These are phyloP conservation scores for Parnassius orleans DNA, from an alignment of 2,888 invertebrate species.

Conservation along the genomic window DNA sequence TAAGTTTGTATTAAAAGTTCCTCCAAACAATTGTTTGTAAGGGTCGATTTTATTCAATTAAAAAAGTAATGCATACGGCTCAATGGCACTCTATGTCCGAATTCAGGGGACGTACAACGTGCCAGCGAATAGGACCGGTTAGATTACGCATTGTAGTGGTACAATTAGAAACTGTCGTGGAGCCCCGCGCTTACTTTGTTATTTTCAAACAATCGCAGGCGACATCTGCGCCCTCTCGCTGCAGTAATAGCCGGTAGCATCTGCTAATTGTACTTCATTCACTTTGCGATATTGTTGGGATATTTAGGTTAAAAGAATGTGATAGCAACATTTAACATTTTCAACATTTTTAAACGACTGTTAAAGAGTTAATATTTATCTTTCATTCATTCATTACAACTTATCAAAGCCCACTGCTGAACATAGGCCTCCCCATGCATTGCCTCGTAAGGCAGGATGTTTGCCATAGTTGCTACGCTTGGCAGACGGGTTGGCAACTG, in stretches of 20 bases:
- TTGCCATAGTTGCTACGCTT: too few relatives aligned
- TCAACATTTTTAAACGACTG: too few relatives aligned
- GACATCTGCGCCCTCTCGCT: slow-evolving; percentile 66
- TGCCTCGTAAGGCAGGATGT: too few relatives aligned
- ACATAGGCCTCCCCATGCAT: too few relatives aligned
- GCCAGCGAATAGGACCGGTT: slow-evolving; percentile 71
- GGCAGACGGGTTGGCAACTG: too few relatives aligned
- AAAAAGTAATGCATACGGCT: slow-evolving; percentile 31
- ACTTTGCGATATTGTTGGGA: slow-evolving; percentile 35
- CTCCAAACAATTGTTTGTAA: neutral
- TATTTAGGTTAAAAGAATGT: slow-evolving; percentile 11
- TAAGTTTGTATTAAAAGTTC: too few relatives aligned
- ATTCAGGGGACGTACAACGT: slow-evolving; percentile 56
- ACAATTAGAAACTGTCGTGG: slow-evolving; percentile 78
- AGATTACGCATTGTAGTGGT: slow-evolving; percentile 77
- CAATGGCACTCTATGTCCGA: slow-evolving; percentile 38
- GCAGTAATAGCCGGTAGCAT: slow-evolving; percentile 41
- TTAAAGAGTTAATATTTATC: too few relatives aligned
- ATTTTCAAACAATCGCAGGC: slow-evolving; percentile 71
- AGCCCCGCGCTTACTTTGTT: slow-evolving; percentile 67
- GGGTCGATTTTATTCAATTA: neutral
- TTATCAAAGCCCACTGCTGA: too few relatives aligned
- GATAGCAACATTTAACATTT: too few relatives aligned
- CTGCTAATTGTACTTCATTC: slow-evolving; percentile 60
- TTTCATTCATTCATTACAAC: too few relatives aligned